phyloP scores from a whole-genome alignment of 2,797 vertebrate species.

The Saxicola maurus region DNA sequence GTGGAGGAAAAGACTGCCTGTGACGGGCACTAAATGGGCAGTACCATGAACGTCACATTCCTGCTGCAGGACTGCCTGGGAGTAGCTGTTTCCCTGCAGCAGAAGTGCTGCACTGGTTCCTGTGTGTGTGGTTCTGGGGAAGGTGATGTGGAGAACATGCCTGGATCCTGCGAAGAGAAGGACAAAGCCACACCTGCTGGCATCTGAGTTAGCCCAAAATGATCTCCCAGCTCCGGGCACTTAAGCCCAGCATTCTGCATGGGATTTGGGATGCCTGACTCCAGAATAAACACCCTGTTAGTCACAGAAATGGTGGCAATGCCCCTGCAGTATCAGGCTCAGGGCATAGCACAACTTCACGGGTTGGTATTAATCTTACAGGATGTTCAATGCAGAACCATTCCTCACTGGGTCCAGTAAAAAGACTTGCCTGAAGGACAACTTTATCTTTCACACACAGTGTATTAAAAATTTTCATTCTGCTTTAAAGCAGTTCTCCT shows the following conservation, averaged over 20 bases:
- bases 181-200: not conserved
- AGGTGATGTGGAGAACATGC: not conserved
- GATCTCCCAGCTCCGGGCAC: not conserved
- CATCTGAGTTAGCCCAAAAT: not conserved
- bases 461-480: not conserved
- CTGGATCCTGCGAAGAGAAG: not conserved
- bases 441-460: not conserved
- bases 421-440: not conserved
- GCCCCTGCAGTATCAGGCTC: not conserved
- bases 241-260: not conserved
- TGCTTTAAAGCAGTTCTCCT: not conserved
- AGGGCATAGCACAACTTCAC: not conserved
- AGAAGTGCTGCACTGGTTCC: not conserved
- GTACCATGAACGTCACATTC: not conserved
- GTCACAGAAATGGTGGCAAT: not conserved
- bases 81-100: not conserved
- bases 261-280: not conserved
- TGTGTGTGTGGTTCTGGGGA: fast-evolving
- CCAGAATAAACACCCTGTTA: not conserved
- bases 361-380: not conserved
- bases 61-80: not conserved
- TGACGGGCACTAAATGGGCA: not conserved
- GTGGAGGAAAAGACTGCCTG: not conserved
- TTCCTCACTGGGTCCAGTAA: not conserved
- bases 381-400: not conserved